phyloP scores from a whole-genome alignment of 2,888 invertebrate genomes.

The Opisthograptis luteolata region DNA sequence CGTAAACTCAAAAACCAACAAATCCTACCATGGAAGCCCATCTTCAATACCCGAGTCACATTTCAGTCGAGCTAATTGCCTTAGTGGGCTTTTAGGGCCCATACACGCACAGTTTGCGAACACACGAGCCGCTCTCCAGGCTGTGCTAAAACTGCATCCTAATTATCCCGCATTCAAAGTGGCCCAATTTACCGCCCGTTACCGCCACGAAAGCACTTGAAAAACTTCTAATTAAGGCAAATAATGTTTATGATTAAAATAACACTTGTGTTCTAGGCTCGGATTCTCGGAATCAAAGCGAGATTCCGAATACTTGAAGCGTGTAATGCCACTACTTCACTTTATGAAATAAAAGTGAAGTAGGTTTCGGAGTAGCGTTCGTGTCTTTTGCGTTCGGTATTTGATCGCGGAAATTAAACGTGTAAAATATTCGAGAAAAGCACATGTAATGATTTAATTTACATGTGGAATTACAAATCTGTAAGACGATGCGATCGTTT shows the following conservation, averaged over 20 bases:
- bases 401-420: constrained; percentile 18
- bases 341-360: constrained; percentile 56
- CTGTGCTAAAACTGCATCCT: constrained; percentile 70
- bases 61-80: constrained; percentile 59
- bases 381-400: constrained; percentile 48
- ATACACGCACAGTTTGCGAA: constrained; percentile 67
- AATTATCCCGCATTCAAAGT: constrained; percentile 73
- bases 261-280: constrained; percentile 62
- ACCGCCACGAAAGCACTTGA: constrained; percentile 61
- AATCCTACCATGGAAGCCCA: constrained; percentile 33
- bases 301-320: constrained; percentile 62
- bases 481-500: too few species aligned
- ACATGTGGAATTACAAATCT: too few species aligned
- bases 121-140: constrained; percentile 53
- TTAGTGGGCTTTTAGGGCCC: constrained; percentile 56
- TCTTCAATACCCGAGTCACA: constrained; percentile 52
- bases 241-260: constrained; percentile 84
- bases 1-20: constrained; percentile 15
- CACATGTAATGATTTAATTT: too few species aligned
- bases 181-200: constrained; percentile 69
- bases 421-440: too few species aligned
- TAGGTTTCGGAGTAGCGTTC: constrained; percentile 46
- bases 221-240: constrained; percentile 80
- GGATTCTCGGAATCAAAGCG: constrained; percentile 64
- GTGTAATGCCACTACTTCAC: constrained; percentile 65